A percentile compares a stretch with the other conserved stretches of the same genome.
Conservation (phyloP, 2,797 vertebrate species). For the Xenops minutus region DNA sequence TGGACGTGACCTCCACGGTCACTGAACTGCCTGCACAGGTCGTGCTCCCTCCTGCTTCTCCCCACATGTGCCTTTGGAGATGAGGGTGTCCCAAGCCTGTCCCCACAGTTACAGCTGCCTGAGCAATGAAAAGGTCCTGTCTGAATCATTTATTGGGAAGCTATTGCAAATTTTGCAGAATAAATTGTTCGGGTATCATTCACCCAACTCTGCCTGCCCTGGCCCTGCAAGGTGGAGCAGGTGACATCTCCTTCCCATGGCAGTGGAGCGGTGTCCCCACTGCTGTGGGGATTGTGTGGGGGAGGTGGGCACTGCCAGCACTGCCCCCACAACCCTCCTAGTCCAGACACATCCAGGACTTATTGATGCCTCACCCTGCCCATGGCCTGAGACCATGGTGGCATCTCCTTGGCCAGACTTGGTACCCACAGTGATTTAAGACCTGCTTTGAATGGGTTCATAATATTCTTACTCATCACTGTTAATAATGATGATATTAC, state of each 20-base stretch:
- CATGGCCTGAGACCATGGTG: rapidly evolving
- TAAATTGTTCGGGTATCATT: neutral
- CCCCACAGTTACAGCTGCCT: neutral
- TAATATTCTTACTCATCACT: neutral
- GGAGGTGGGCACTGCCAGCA: neutral
- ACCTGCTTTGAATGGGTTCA: neutral
- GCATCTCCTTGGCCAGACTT: neutral
- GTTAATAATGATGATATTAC: slow-evolving; percentile 2
- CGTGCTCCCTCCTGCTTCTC: neutral
- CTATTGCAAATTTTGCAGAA: neutral
- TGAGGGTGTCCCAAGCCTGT: neutral
- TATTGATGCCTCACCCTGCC: rapidly evolving
- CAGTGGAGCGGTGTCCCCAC: neutral
- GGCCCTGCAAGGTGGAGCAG: rapidly evolving
- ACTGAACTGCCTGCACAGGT: neutral
- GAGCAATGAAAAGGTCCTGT: neutral
- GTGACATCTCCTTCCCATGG: neutral
- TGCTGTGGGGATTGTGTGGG: neutral
- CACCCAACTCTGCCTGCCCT: neutral
- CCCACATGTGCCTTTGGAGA: rapidly evolving
- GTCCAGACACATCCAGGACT: neutral
- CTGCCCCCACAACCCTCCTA: neutral
- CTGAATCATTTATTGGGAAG: neutral
- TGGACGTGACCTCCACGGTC: rapidly evolving
- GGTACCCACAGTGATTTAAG: neutral